Base-by-base conservation (phyloP, 2,888 invertebrate genomes). In the Petrolisthes cinctipes region DNA sequence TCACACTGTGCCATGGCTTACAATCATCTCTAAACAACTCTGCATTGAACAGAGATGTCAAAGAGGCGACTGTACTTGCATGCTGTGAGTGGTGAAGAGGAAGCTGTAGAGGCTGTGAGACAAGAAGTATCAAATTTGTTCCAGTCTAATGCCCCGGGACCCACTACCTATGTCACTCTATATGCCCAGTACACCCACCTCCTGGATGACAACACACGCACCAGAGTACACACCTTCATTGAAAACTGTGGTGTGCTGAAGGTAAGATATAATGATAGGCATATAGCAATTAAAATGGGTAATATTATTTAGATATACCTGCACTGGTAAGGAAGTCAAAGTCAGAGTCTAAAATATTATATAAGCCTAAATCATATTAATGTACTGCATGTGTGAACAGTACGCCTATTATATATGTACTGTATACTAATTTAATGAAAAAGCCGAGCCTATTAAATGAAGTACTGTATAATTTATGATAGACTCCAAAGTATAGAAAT, bases 171-270 rank as follows among this genome's bases (percentile, higher is more conserved):
- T 53, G 83, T 89, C 61, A 68, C 76, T 20, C 37, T 88, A 20
- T 91, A 91, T 61, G 78, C 51, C 61, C 85, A 86, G 11, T 89
- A 89, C 61, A 82, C 83, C 5, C 88, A 88, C 85, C 86, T 91
- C 11, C 68, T 90, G 11, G 90, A 89, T 73, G 90, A 88, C 53
- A 73, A 84, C 37, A 86, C 87, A 37, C 23, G 73, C 3, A 73
- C 79, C 17, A 37, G 61, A n/a, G 86, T 91, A 11, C 68, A 85
- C 20, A 88, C 89, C 53, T 91, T 91, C 61, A 89, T 91, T 14
- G 56, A 79, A 51, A 86, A 90, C 57, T 86, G 88, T 81, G 91
- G 90, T n/a, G 85, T 90, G 20, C 75, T 91, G 11, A 84, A 88
- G 88, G 91, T 91, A 78, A 78, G 86, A 71, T 37, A 2, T 37